phyloP scores from a whole-genome alignment of 1,140 invertebrate species.

The Vollenhovia emeryi region DNA sequence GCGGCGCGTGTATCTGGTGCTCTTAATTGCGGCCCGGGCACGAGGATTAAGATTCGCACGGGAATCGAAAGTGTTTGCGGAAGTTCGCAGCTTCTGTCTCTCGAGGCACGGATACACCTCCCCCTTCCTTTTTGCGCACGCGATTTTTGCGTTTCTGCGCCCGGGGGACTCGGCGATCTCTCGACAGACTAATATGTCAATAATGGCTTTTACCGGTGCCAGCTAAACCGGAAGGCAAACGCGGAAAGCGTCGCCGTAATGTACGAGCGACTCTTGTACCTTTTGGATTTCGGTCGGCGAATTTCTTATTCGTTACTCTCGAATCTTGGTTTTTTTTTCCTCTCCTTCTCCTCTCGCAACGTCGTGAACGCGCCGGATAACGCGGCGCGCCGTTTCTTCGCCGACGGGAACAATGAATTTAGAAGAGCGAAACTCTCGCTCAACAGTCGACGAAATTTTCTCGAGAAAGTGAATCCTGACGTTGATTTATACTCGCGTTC shows the following conservation, averaged over 20 bases:
- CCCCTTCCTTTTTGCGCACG: neutral
- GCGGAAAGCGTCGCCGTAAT: constrained; percentile 41
- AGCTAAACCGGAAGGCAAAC: constrained; percentile 45
- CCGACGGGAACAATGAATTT: neutral
- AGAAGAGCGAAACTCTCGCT: constrained; percentile 33
- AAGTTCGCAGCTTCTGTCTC: constrained; percentile 34
- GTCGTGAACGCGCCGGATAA: neutral
- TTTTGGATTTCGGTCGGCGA: constrained; percentile 4
- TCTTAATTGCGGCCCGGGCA: constrained; percentile 60
- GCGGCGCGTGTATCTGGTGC: constrained; percentile 38
- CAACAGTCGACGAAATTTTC: constrained; percentile 32
- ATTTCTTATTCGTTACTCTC: too few relatives aligned
- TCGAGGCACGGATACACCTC: neutral
- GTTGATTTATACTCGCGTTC: constrained; percentile 40
- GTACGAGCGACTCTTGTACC: neutral
- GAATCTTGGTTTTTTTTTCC: neutral
- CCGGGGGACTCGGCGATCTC: constrained; percentile 22
- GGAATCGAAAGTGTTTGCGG: constrained; percentile 66
- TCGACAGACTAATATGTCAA: constrained; percentile 1
- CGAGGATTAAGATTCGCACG: constrained; percentile 70
- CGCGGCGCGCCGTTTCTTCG: neutral
- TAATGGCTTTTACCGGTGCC: constrained; percentile 13
- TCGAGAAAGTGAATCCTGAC: constrained; percentile 49
- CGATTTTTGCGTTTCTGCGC: neutral
- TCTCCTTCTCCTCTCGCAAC: neutral